phyloP scores from a whole-genome alignment of 1,140 invertebrate species.

The Belonocnema kinseyi region DNA sequence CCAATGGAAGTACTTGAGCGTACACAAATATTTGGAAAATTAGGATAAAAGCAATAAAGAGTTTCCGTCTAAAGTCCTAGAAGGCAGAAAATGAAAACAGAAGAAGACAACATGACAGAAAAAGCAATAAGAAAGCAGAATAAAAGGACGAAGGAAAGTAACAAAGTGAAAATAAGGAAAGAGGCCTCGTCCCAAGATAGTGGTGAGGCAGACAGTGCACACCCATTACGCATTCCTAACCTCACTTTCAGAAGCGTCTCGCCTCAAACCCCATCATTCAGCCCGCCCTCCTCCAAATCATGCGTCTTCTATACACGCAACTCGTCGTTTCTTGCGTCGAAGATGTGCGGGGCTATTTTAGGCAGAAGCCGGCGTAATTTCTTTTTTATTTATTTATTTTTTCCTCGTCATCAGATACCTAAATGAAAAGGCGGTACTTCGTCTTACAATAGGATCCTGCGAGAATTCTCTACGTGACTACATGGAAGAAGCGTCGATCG shows the following conservation, averaged over 20 bases:
- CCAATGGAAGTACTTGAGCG: too few species aligned
- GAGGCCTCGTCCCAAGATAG: constrained; percentile 18
- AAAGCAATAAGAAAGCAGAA: neutral
- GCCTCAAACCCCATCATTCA: constrained; percentile 37
- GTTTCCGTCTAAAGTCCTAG: neutral
- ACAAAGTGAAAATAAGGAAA: constrained; percentile 26
- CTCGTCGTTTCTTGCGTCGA: neutral
- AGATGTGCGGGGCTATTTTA: constrained; percentile 32
- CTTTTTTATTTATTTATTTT: constrained; percentile 33
- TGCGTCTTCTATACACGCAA: constrained; percentile 39
- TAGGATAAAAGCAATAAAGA: too few species aligned
- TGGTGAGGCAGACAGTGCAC: constrained; percentile 33
- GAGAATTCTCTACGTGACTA: constrained; percentile 45
- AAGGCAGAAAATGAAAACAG: neutral
- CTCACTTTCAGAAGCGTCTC: constrained; percentile 24
- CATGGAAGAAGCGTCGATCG: constrained; percentile 46
- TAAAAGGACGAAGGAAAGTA: neutral
- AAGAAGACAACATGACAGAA: neutral
- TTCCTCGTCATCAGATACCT: constrained; percentile 41
- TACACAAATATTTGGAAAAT: too few species aligned
- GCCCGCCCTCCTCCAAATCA: constrained; percentile 35
- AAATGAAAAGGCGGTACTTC: constrained; percentile 54
- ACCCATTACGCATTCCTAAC: constrained; percentile 52
- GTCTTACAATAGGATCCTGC: constrained; percentile 42
- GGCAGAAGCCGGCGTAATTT: constrained; percentile 42